A percentile compares a stretch with the other conserved stretches of the same genome.
These are phyloP conservation scores for Drosophila algonquin DNA, from an alignment of 2,888 invertebrate genomes.

Conservation along the genomic window DNA sequence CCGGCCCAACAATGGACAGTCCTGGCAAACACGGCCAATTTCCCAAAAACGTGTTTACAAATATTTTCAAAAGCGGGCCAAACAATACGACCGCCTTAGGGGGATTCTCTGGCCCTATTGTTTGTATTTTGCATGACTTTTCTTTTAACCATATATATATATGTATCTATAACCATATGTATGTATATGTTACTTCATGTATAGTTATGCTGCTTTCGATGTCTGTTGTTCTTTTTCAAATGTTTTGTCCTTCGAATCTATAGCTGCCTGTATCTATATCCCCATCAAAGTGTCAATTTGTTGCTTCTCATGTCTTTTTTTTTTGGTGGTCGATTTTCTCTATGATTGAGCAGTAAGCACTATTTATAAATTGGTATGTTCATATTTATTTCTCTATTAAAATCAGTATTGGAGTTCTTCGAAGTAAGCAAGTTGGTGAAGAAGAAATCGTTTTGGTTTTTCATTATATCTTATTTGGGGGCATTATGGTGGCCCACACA, in stretches of 20 bases:
- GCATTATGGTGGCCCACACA: background rate
- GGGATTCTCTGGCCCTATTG: slow-evolving; percentile 36
- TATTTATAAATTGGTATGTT: slow-evolving; percentile 43
- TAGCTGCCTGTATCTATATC: slow-evolving; percentile 24
- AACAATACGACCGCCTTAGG: slow-evolving; percentile 43
- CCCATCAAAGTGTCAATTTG: slow-evolving; percentile 45
- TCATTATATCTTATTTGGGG: no score
- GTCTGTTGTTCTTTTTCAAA: slow-evolving; percentile 43
- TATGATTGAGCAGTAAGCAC: slow-evolving; percentile 41
- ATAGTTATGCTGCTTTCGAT: slow-evolving; percentile 24
- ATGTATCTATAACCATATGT: background rate
- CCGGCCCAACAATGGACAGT: slow-evolving; percentile 48
- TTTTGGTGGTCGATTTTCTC: slow-evolving; percentile 25
- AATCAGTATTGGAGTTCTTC: slow-evolving; percentile 14
- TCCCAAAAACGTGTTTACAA: slow-evolving; percentile 81
- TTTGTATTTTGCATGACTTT: slow-evolving; percentile 48
- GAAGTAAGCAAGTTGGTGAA: slow-evolving; percentile 1
- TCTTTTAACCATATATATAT: slow-evolving; percentile 31
- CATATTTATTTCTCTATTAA: slow-evolving; percentile 39
- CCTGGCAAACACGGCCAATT: slow-evolving; percentile 63
- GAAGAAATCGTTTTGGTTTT: no score
- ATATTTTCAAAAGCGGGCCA: slow-evolving; percentile 64
- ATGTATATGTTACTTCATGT: slow-evolving; percentile 10
- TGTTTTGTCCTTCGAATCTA: slow-evolving; percentile 36
- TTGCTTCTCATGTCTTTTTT: slow-evolving; percentile 28